Conservation (phyloP, 2,888 invertebrate genomes). For the Panzeria rudis region DNA sequence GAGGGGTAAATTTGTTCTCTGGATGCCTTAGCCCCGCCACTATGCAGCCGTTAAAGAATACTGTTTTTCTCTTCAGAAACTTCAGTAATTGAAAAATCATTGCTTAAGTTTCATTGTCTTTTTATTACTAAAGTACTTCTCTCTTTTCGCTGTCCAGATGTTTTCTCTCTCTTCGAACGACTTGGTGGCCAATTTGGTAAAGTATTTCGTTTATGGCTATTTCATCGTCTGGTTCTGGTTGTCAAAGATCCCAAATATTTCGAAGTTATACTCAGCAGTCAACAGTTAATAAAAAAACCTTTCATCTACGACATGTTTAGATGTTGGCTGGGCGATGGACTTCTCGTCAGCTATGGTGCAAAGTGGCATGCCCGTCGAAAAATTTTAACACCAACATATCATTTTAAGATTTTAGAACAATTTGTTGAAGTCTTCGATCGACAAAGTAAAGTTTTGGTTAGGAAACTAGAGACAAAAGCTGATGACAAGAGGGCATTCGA, state of each 20-base stretch:
- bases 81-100: no score
- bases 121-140: no score
- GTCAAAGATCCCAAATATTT: slow-evolving; percentile 66
- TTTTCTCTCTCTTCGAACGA: slow-evolving; percentile 57
- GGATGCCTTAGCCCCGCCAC: no score
- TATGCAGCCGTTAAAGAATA: no score
- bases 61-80: no score
- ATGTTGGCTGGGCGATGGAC: slow-evolving; percentile 67
- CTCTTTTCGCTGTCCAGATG: slow-evolving; percentile 25
- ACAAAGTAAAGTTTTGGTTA: slow-evolving; percentile 85
- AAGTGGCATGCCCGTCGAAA: slow-evolving; percentile 70
- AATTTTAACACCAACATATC: slow-evolving; percentile 67
- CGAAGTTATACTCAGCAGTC: slow-evolving; percentile 64
- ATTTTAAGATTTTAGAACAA: slow-evolving; percentile 84
- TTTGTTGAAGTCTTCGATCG: slow-evolving; percentile 89
- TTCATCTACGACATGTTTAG: slow-evolving; percentile 52
- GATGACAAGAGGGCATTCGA: slow-evolving; percentile 79
- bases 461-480: slow-evolving; percentile 83
- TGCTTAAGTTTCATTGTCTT: no score
- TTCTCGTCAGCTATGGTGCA: slow-evolving; percentile 61
- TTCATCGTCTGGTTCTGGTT: slow-evolving; percentile 48
- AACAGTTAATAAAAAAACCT: slow-evolving; percentile 57
- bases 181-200: slow-evolving; percentile 53
- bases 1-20: no score
- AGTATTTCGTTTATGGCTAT: slow-evolving; percentile 64